These are phyloP conservation scores for Drosophila nebulosa DNA, from an alignment of 1,140 invertebrate genomes.

Conservation along the genomic window DNA sequence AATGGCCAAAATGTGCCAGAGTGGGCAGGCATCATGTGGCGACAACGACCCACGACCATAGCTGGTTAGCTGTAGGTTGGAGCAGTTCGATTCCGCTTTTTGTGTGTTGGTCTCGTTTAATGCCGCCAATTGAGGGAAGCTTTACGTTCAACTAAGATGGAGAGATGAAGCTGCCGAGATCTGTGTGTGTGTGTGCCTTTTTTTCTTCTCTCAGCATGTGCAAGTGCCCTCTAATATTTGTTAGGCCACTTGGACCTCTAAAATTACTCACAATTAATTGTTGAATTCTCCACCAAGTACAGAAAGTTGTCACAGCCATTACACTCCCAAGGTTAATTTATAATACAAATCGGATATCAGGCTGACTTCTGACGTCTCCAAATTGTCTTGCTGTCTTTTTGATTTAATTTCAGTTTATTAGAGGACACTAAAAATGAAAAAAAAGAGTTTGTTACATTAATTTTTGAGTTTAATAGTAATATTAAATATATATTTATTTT, in stretches of 20 bases:
- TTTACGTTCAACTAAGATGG: constrained; percentile 36
- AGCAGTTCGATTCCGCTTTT: constrained; percentile 26
- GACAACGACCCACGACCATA: constrained; percentile 35
- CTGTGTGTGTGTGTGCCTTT: constrained; percentile 8
- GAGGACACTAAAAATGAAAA: too few relatives aligned
- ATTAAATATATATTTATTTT: too few relatives aligned
- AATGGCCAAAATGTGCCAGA: constrained; percentile 73
- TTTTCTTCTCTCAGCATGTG: constrained; percentile 27
- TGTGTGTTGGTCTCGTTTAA: constrained; percentile 53
- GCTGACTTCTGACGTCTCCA: too few relatives aligned
- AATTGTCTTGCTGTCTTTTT: too few relatives aligned
- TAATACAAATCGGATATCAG: too few relatives aligned
- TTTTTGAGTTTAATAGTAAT: too few relatives aligned
- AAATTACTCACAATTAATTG: constrained; percentile 7
- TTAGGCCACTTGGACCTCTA: background rate
- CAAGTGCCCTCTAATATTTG: background rate
- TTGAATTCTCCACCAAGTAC: too few relatives aligned
- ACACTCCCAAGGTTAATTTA: background rate
- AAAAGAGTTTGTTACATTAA: too few relatives aligned
- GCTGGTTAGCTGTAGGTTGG: constrained; percentile 14
- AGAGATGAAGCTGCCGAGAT: constrained; percentile 39
- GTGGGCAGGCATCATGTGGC: constrained; percentile 71
- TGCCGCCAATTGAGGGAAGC: constrained; percentile 70
- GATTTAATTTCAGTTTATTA: too few relatives aligned
- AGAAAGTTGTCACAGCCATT: too few relatives aligned